Evolutionary conservation across 2,797 vertebrate genomes (phyloP).

Genomic region (Odontamblyopus rebecca): DNA sequence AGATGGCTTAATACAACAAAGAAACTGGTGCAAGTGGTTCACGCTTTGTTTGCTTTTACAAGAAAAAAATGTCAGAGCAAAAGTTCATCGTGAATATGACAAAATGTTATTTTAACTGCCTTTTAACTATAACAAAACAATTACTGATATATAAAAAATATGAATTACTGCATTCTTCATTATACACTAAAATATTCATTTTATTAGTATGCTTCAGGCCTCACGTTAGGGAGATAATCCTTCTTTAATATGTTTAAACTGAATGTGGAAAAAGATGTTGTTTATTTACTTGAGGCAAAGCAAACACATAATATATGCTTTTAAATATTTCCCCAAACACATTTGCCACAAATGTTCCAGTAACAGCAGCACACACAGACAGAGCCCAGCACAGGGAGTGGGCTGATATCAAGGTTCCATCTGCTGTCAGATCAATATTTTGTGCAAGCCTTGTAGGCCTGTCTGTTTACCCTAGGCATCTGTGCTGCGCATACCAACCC

Average conservation of each 20-base stretch:
- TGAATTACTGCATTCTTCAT: background rate
- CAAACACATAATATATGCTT: conserved; percentile 40
- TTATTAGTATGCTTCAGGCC: conserved; percentile 14
- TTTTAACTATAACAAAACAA: background rate
- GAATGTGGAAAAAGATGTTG: conserved; percentile 30
- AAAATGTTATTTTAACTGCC: background rate
- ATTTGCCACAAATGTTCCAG: conserved; percentile 54
- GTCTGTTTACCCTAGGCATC: conserved; percentile 82
- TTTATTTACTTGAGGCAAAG: conserved; percentile 28
- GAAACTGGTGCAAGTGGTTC: conserved; percentile 58
- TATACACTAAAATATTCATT: background rate
- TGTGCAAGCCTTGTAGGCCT: conserved; percentile 78
- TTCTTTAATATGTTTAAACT: conserved; percentile 13
- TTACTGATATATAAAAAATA: background rate
- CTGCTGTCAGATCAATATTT: conserved; percentile 86
- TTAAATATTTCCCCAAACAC: conserved; percentile 54
- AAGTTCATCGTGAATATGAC: conserved; percentile 23
- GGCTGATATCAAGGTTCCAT: conserved; percentile 78
- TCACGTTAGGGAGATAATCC: conserved; percentile 4
- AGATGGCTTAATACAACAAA: conserved; percentile 74
- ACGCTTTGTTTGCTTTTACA: conserved; percentile 64
- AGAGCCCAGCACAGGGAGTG: conserved; percentile 58
- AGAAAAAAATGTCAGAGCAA: conserved; percentile 21
- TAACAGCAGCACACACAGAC: conserved; percentile 44
- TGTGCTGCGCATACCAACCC: conserved; percentile 80